phyloP scores from a whole-genome alignment of 2,113 vertebrate genomes.

The Egretta garzetta region DNA sequence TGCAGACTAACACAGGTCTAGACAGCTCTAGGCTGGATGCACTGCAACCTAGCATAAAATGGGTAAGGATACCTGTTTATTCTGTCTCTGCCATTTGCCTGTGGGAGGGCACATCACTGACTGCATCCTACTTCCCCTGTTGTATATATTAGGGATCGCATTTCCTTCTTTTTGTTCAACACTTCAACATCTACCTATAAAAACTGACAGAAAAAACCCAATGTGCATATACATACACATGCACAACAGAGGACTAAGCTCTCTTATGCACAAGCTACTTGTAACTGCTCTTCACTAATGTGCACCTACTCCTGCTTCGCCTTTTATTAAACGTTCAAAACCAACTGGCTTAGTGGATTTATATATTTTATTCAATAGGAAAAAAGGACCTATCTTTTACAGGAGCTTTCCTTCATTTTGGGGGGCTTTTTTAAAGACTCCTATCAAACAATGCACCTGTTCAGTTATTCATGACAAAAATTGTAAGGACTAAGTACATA shows the following conservation, averaged over 20 bases:
- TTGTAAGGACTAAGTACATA: background rate
- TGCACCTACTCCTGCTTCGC: background rate
- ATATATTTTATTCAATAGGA: background rate
- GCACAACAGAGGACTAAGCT: background rate
- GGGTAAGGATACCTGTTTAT: background rate
- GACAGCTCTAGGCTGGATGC: background rate
- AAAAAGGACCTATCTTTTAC: background rate
- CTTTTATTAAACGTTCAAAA: background rate
- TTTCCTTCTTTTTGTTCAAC: background rate
- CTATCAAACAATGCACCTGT: background rate
- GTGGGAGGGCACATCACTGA: background rate
- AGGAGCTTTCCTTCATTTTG: background rate
- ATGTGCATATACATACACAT: background rate
- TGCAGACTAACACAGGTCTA: background rate
- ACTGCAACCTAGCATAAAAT: background rate
- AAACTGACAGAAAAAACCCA: background rate
- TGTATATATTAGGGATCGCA: background rate
- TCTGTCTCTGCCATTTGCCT: background rate
- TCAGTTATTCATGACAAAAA: background rate
- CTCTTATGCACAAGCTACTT: background rate
- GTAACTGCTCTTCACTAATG: background rate
- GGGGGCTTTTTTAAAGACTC: background rate
- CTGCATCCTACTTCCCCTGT: background rate
- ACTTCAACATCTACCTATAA: background rate
- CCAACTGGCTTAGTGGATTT: background rate